Percentiles rank a stretch among this genome's conserved stretches.
Evolutionary conservation across 2,797 vertebrate genomes (phyloP).

Genomic region (Acipenser oxyrinchus): DNA sequence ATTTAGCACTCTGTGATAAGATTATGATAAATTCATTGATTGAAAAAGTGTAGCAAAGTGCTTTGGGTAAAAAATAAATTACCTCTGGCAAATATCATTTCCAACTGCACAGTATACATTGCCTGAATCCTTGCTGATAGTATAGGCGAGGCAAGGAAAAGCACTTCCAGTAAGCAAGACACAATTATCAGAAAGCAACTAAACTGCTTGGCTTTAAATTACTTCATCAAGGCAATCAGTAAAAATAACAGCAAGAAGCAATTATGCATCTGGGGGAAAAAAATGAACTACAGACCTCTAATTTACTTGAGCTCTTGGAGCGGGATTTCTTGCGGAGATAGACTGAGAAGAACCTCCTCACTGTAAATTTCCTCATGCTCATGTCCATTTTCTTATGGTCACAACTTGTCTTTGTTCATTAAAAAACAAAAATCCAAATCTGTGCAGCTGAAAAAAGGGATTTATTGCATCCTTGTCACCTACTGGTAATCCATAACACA

Average conservation of each 20-base stretch:
- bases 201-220: neutral
- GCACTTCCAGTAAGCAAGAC: neutral
- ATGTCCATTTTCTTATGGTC: conserved; percentile 74
- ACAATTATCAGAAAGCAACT: neutral
- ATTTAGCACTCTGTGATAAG: too few species aligned
- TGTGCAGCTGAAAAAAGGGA: conserved; percentile 24
- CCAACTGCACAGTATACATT: neutral
- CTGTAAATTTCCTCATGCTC: conserved; percentile 91
- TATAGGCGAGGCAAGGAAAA: too few species aligned
- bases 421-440: conserved; percentile 26
- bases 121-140: neutral
- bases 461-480: conserved; percentile 25
- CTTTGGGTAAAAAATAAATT: too few species aligned
- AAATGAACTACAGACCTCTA: conserved; percentile 60
- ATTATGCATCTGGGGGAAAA: neutral
- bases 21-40: too few species aligned
- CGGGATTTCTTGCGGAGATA: conserved; percentile 91
- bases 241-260: neutral
- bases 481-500: conserved; percentile 34
- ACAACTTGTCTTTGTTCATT: conserved; percentile 38
- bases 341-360: conserved; percentile 88
- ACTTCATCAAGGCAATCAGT: neutral
- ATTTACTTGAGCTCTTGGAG: conserved; percentile 76
- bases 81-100: neutral
- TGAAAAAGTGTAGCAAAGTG: too few species aligned